Evolutionary conservation across 2,888 invertebrate genomes (phyloP).

Genomic region (Tuta absoluta): DNA sequence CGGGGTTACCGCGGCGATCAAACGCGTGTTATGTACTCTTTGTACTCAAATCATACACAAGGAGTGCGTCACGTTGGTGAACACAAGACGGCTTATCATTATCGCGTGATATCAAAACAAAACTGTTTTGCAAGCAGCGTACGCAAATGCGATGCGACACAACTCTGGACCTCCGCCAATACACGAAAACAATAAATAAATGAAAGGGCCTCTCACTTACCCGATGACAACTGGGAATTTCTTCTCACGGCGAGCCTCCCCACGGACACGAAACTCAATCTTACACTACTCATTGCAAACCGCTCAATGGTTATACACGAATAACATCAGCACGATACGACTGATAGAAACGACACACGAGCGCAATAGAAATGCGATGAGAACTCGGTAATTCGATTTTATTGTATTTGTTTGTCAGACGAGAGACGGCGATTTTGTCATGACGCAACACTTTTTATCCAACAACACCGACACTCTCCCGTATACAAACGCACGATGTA

Average conservation of each 20-base stretch:
- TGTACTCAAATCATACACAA: neutral
- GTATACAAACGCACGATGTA: conserved; percentile 59
- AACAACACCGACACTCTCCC: conserved; percentile 66
- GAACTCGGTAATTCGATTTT: conserved; percentile 59
- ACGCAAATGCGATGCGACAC: conserved; percentile 56
- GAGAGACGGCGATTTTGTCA: conserved; percentile 75
- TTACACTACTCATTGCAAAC: conserved; percentile 75
- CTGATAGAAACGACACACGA: conserved; percentile 55
- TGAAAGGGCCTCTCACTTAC: conserved; percentile 57
- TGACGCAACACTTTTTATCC: conserved; percentile 80
- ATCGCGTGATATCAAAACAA: conserved; percentile 52
- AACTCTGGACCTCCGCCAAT: conserved; percentile 66
- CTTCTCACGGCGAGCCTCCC: conserved; percentile 74
- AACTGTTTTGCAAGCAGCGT: conserved; percentile 31
- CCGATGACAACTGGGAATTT: conserved; percentile 72
- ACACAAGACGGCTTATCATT: conserved; percentile 54
- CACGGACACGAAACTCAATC: conserved; percentile 75
- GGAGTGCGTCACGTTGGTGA: neutral
- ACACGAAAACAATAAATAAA: conserved; percentile 51
- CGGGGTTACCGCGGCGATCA: neutral
- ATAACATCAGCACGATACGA: conserved; percentile 67
- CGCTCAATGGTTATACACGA: conserved; percentile 55
- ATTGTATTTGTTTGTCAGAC: conserved; percentile 80
- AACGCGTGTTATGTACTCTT: neutral
- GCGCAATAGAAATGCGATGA: conserved; percentile 59